Evolutionary conservation across 2,113 vertebrate genomes (phyloP).

Genomic region (Oxyura jamaicensis): DNA sequence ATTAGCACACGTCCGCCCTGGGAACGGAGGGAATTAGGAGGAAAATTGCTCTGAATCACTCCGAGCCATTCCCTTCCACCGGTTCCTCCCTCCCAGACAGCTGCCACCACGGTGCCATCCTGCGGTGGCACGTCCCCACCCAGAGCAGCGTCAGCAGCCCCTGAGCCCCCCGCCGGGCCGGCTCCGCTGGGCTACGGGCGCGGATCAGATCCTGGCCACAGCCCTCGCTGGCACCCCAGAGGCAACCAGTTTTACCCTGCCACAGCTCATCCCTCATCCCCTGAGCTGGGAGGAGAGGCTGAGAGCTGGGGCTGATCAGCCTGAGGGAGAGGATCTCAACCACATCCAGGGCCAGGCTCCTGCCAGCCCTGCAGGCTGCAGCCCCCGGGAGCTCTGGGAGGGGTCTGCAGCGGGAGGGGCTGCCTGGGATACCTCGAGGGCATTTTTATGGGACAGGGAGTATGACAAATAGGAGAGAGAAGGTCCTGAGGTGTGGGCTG

Average conservation of each 20-base stretch:
- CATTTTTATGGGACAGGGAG: fast-evolving
- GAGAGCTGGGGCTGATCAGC: background rate
- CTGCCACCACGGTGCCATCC: background rate
- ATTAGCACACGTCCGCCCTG: fast-evolving
- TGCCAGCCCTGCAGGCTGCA: fast-evolving
- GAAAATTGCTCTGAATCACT: constrained; percentile 30
- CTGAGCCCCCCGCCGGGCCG: background rate
- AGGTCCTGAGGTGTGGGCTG: background rate
- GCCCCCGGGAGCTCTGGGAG: background rate
- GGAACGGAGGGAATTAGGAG: background rate
- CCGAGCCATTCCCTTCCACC: background rate
- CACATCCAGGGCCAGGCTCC: no score
- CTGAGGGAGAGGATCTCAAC: no score
- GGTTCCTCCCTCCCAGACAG: background rate
- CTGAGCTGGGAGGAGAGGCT: no score
- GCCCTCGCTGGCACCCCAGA: background rate
- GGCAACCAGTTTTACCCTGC: background rate
- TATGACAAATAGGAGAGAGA: fast-evolving
- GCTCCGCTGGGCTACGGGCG: background rate
- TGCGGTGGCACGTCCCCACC: background rate
- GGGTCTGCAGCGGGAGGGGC: background rate
- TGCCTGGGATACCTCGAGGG: no score
- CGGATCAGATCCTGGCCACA: fast-evolving
- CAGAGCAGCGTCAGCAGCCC: background rate
- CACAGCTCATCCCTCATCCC: background rate